Percentiles rank a stretch among this genome's conserved stretches.
These are phyloP conservation scores for Meganola albula DNA, from an alignment of 2,888 invertebrate genomes.

Conservation along the genomic window DNA sequence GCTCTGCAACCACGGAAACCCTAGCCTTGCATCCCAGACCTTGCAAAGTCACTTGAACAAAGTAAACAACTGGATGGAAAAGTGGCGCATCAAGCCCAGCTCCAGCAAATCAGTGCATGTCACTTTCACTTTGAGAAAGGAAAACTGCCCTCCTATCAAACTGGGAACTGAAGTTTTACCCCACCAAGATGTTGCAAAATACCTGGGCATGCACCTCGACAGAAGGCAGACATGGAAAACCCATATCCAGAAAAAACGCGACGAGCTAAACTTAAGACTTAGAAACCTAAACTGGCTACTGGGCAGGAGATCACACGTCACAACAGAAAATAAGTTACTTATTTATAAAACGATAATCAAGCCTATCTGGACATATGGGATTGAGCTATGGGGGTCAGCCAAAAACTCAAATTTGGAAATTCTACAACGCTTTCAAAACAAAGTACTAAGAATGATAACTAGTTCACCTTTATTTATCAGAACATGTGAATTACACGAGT, in stretches of 20 bases:
- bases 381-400: constrained; percentile 17
- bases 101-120: constrained; percentile 1
- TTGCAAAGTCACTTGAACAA: neutral
- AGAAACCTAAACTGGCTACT: constrained; percentile 12
- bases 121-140: constrained; percentile 3
- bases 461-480: too few relatives aligned
- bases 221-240: constrained; percentile 18
- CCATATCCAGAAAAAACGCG: constrained; percentile 17
- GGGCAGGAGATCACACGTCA: too few relatives aligned
- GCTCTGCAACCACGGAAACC: too few relatives aligned
- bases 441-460: too few relatives aligned
- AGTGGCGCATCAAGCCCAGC: constrained; percentile 2
- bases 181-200: constrained; percentile 16
- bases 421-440: too few relatives aligned
- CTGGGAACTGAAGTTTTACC: neutral
- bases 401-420: constrained; percentile 13
- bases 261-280: constrained; percentile 7
- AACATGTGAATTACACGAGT: too few relatives aligned
- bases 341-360: too few relatives aligned
- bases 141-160: neutral
- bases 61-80: neutral
- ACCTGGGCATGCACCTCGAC: too few relatives aligned
- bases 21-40: neutral
- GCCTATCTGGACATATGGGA: constrained; percentile 17
- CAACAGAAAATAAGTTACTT: too few relatives aligned